Evolutionary conservation across 2,888 invertebrate genomes (phyloP).

Genomic region (Biston stratarius): DNA sequence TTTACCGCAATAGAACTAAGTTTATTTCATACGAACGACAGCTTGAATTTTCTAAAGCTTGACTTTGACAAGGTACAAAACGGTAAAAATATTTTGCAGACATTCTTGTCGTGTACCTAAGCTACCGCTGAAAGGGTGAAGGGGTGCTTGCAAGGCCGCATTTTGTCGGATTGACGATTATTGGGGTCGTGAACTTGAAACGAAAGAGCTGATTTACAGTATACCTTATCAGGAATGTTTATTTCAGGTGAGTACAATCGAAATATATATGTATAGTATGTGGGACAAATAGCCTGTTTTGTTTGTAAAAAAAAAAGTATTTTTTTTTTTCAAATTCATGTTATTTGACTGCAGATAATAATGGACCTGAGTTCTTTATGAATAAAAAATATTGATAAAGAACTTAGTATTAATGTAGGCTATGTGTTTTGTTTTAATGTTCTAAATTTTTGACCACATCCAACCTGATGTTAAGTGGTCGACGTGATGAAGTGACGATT

Average conservation of each 20-base stretch:
- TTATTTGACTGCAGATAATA: too few species aligned
- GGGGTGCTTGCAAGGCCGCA: constrained; percentile 67
- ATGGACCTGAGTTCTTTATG: too few species aligned
- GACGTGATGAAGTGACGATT: too few species aligned
- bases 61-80: constrained; percentile 19
- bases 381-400: too few species aligned
- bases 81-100: constrained; percentile 17
- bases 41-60: neutral
- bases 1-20: neutral
- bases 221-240: constrained; percentile 51
- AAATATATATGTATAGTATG: neutral
- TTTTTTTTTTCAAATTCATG: too few species aligned
- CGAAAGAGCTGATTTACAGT: constrained; percentile 58
- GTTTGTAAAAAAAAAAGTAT: too few species aligned
- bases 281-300: constrained; percentile 1
- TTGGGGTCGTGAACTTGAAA: constrained; percentile 63
- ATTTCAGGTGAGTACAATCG: constrained; percentile 43
- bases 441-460: too few species aligned
- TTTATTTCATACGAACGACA: neutral
- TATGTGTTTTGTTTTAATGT: too few species aligned
- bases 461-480: too few species aligned
- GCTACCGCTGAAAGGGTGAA: constrained; percentile 62
- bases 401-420: too few species aligned
- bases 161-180: constrained; percentile 67
- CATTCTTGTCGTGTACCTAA: constrained; percentile 25